phyloP scores from a whole-genome alignment of 2,888 invertebrate species.

The Plemyria rubiginata region DNA sequence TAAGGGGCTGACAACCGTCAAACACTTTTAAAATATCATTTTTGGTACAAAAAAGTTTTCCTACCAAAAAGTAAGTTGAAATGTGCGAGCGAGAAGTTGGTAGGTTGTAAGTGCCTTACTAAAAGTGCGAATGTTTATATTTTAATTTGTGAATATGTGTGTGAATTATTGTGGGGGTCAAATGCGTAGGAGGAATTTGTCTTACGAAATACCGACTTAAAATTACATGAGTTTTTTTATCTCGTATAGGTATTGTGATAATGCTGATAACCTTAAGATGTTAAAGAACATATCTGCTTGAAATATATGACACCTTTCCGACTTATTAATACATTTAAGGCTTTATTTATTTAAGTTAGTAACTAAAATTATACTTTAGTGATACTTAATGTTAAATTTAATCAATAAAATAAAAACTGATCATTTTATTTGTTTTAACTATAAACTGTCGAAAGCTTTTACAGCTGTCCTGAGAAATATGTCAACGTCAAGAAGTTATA shows the following conservation, averaged over 20 bases:
- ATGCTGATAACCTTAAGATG: constrained; percentile 8
- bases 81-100: too few relatives aligned
- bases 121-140: neutral
- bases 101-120: too few relatives aligned
- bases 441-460: too few relatives aligned
- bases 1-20: neutral
- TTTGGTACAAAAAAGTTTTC: too few relatives aligned
- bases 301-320: constrained; percentile 8
- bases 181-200: constrained; percentile 1
- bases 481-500: too few relatives aligned
- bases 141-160: constrained; percentile 1
- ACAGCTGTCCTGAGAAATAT: too few relatives aligned
- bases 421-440: neutral
- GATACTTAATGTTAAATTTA: constrained; percentile 15
- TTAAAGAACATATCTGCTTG: constrained; percentile 2
- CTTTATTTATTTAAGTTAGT: constrained; percentile 66
- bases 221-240: constrained; percentile 6
- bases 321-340: constrained; percentile 41
- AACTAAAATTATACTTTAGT: constrained; percentile 31
- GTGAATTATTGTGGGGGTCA: neutral
- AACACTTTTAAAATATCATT: too few relatives aligned
- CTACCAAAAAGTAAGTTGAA: too few relatives aligned
- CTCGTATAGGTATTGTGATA: constrained; percentile 13
- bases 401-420: constrained; percentile 14
- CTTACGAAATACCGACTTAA: constrained; percentile 21